A percentile compares a stretch with the other conserved stretches of the same genome.
Evolutionary conservation across 2,113 vertebrate genomes (phyloP).

Genomic region (Antidorcas marsupialis): DNA sequence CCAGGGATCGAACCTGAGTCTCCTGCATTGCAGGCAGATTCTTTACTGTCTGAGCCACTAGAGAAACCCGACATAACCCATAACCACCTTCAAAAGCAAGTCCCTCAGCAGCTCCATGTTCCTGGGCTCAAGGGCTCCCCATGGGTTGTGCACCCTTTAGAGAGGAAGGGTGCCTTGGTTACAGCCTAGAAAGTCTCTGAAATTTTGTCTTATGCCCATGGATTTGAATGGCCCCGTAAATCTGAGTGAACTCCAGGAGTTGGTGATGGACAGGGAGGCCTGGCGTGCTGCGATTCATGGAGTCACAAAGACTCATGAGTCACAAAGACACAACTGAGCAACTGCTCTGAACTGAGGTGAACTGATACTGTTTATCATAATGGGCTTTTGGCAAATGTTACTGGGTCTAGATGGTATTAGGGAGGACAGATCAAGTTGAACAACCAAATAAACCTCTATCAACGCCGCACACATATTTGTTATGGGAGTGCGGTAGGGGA

Average conservation of each 20-base stretch:
- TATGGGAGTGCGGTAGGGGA: fast-evolving
- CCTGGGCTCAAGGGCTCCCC: neutral
- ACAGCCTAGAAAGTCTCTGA: neutral
- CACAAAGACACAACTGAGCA: too few species aligned
- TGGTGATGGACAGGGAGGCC: too few species aligned
- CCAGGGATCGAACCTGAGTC: neutral
- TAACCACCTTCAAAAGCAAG: neutral
- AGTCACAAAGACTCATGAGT: too few species aligned
- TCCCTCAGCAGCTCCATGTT: neutral
- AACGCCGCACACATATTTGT: neutral
- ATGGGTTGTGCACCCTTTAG: fast-evolving
- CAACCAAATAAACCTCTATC: neutral
- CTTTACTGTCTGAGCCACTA: neutral
- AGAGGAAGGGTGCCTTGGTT: neutral
- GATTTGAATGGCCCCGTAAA: neutral
- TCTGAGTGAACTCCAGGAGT: too few species aligned
- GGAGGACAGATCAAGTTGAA: neutral
- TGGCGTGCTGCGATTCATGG: too few species aligned
- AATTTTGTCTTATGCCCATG: neutral
- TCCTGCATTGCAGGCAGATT: neutral
- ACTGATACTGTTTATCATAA: neutral
- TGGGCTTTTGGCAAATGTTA: neutral
- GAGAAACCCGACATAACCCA: neutral
- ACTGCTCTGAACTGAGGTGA: too few species aligned
- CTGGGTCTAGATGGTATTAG: too few species aligned